A percentile compares a stretch with the other conserved stretches of the same genome.
phyloP scores from a whole-genome alignment of 2,888 invertebrate genomes.

The Microctonus brassicae region DNA sequence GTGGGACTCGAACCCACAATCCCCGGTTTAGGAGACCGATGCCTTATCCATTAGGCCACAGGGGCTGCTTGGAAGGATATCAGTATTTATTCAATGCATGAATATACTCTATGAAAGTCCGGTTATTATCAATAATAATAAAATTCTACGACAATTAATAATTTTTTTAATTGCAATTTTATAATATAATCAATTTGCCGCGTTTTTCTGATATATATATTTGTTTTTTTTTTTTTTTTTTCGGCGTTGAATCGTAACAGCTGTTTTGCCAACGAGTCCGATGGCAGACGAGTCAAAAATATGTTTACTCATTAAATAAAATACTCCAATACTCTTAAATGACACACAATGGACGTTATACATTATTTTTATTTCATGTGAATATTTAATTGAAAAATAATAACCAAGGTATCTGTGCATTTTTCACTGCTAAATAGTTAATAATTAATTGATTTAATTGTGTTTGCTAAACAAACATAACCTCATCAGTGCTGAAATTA shows the following conservation, averaged over 20 bases:
- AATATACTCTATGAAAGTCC: no score
- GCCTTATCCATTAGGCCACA: constrained; percentile 89
- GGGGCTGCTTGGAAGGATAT: constrained; percentile 72
- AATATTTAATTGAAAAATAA: neutral
- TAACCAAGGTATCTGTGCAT: neutral
- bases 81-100: neutral
- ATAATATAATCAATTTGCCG: neutral
- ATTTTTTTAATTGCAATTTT: neutral
- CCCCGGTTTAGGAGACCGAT: constrained; percentile 89
- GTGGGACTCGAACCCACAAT: constrained; percentile 90
- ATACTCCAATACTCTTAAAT: neutral
- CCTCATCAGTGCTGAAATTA: neutral
- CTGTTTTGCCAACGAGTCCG: neutral
- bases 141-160: neutral
- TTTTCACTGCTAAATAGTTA: neutral
- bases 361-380: neutral
- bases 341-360: neutral
- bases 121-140: neutral
- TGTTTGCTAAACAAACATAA: neutral
- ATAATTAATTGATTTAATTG: neutral
- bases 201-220: no score
- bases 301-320: neutral
- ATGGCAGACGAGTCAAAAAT: neutral
- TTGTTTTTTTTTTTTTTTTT: neutral
- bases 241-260: neutral